These are phyloP conservation scores for Epizoanthus ramosus DNA, from an alignment of 92 coral and sea anemone species.

Conservation along the genomic window DNA sequence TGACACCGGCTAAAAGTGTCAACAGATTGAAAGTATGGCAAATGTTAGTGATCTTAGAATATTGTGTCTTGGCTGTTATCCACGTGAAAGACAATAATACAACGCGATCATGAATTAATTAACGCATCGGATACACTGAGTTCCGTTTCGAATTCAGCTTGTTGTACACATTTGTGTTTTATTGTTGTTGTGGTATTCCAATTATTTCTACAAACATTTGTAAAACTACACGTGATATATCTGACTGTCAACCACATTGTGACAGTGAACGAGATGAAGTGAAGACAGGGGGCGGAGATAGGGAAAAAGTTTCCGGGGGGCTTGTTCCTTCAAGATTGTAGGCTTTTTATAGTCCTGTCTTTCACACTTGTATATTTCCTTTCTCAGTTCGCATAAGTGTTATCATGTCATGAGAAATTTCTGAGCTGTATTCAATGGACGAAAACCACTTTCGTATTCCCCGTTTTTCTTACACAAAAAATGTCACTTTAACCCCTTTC, in stretches of 20 bases:
- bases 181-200: slow-evolving; percentile 24
- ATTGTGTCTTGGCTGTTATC: background rate
- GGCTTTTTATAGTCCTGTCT: slow-evolving; percentile 13
- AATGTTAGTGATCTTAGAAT: background rate
- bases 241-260: slow-evolving; percentile 26
- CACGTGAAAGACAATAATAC: slow-evolving; percentile 22
- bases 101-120: slow-evolving; percentile 7
- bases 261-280: background rate
- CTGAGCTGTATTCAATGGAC: background rate
- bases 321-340: background rate
- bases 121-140: background rate
- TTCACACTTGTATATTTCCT: slow-evolving; percentile 3
- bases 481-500: too few relatives aligned
- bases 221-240: too few relatives aligned
- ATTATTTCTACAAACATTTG: slow-evolving; percentile 19
- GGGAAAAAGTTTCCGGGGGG: slow-evolving; percentile 6
- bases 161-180: slow-evolving; percentile 28
- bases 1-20: background rate
- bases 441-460: too few relatives aligned
- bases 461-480: too few relatives aligned
- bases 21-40: background rate
- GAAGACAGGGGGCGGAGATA: background rate
- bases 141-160: slow-evolving; percentile 23
- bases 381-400: background rate
- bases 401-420: background rate